phyloP scores from a whole-genome alignment of 2,888 invertebrate species.

The Keiferia lycopersicella region DNA sequence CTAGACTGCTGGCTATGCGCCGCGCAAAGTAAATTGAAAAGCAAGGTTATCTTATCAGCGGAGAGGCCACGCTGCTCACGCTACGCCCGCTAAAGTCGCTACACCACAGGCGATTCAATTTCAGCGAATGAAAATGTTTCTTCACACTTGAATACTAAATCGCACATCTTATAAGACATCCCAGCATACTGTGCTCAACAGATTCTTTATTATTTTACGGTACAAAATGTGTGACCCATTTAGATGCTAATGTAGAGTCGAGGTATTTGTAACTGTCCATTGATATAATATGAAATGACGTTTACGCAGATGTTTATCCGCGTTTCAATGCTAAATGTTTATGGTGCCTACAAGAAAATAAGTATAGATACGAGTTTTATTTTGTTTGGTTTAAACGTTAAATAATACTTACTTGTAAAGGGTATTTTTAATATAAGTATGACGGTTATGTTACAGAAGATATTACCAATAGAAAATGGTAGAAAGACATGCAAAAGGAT shows the following conservation, averaged over 20 bases:
- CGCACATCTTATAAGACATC: not conserved
- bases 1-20: conserved; percentile 44
- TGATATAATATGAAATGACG: conserved; percentile 14
- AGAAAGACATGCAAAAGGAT: conserved; percentile 46
- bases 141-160: no score
- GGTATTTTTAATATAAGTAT: conserved; percentile 7
- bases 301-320: conserved; percentile 18
- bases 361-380: not conserved
- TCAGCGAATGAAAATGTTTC: conserved; percentile 39
- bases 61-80: conserved; percentile 52
- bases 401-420: not conserved
- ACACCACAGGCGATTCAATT: conserved; percentile 47
- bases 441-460: conserved; percentile 13
- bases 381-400: not conserved
- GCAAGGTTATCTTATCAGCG: conserved; percentile 80
- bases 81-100: conserved; percentile 40
- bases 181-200: no score
- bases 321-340: conserved; percentile 23
- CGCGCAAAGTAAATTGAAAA: conserved; percentile 73
- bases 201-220: not conserved
- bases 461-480: conserved; percentile 33
- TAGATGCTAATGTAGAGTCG: conserved; percentile 8
- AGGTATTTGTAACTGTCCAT: not conserved
- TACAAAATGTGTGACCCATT: not conserved
- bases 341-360: not conserved